phyloP scores from a whole-genome alignment of 53 echinoderm and acorn worm genomes.

The Arbacia lixula region DNA sequence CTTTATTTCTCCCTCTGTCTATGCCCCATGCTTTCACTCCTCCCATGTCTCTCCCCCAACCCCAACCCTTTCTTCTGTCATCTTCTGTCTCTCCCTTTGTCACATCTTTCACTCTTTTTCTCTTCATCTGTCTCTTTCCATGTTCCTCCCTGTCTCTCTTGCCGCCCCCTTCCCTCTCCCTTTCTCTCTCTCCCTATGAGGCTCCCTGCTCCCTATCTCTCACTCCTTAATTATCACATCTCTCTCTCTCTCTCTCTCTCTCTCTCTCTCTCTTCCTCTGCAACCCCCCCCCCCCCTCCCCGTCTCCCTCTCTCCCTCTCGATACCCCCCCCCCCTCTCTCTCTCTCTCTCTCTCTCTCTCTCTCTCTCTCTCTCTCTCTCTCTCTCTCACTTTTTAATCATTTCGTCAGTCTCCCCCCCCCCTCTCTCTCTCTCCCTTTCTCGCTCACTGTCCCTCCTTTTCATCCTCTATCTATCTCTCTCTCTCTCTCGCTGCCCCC shows the following conservation, averaged over 20 bases:
- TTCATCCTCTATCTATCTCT: neutral
- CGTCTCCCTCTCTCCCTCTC: neutral
- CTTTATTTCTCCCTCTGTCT: too few relatives aligned
- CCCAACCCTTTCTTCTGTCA: too few relatives aligned
- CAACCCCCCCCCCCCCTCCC: neutral
- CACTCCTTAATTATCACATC: too few relatives aligned
- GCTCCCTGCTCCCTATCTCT: neutral
- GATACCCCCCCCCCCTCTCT: neutral
- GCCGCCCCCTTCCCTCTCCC: too few relatives aligned
- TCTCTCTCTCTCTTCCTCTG: neutral
- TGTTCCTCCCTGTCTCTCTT: too few relatives aligned
- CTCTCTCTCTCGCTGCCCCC: neutral
- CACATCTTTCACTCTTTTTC: too few relatives aligned
- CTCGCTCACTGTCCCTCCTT: neutral
- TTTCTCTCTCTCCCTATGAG: too few relatives aligned
- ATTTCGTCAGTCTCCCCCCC: neutral
- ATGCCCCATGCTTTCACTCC: too few relatives aligned
- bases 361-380: neutral
- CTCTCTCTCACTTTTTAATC: neutral
- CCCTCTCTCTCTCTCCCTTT: neutral
- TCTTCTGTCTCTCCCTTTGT: too few relatives aligned
- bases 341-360: neutral
- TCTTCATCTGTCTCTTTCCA: too few relatives aligned
- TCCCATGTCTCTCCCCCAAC: too few relatives aligned
- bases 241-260: neutral